Evolutionary conservation across 30 jellyfish, hydroid and myxozoan species (phyloP).

Genomic region (Aurelia aurita complex sp. Pacific): DNA sequence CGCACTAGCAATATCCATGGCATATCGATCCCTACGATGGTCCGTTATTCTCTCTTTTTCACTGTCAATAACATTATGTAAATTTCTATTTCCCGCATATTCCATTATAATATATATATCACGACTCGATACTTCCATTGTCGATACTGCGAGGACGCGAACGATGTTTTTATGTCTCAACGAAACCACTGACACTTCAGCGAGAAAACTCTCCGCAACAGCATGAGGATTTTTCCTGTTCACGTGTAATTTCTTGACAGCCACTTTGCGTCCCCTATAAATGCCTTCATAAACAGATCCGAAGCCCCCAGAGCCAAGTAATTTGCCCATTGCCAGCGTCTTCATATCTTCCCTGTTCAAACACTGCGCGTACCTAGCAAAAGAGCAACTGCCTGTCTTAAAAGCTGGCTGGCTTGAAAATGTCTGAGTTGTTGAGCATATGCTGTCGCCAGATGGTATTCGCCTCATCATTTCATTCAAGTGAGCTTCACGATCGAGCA

Average conservation of each 20-base stretch:
- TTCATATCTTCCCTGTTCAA: slow-evolving; percentile 48
- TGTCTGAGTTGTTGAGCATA: slow-evolving; percentile 1
- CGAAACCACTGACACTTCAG: slow-evolving; percentile 90
- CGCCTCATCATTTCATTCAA: slow-evolving; percentile 28
- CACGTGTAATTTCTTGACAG: slow-evolving; percentile 86
- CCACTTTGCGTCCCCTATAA: slow-evolving; percentile 78
- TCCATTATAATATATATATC: slow-evolving; percentile 91
- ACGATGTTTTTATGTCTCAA: slow-evolving; percentile 90
- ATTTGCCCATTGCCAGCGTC: slow-evolving; percentile 69
- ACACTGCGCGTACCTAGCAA: slow-evolving; percentile 70
- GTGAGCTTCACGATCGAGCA: too few relatives aligned
- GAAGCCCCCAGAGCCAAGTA: slow-evolving; percentile 97
- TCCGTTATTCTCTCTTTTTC: slow-evolving; percentile 79
- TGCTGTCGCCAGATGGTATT: slow-evolving; percentile 31
- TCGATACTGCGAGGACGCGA: slow-evolving; percentile 88
- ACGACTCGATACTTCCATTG: slow-evolving; percentile 42
- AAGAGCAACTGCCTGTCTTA: slow-evolving; percentile 56
- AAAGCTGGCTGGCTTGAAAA: slow-evolving; percentile 3
- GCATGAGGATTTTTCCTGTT: slow-evolving; percentile 94
- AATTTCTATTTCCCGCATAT: slow-evolving; percentile 91
- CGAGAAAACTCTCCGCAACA: slow-evolving; percentile 88
- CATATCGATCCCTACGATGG: slow-evolving; percentile 74
- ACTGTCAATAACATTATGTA: slow-evolving; percentile 76
- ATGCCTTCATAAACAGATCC: slow-evolving; percentile 97
- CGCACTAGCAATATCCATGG: slow-evolving; percentile 93